A percentile compares a stretch with the other conserved stretches of the same genome.
These are phyloP conservation scores for Chamaedrilus cognettii DNA, from an alignment of 2,888 invertebrate species.

Conservation along the genomic window DNA sequence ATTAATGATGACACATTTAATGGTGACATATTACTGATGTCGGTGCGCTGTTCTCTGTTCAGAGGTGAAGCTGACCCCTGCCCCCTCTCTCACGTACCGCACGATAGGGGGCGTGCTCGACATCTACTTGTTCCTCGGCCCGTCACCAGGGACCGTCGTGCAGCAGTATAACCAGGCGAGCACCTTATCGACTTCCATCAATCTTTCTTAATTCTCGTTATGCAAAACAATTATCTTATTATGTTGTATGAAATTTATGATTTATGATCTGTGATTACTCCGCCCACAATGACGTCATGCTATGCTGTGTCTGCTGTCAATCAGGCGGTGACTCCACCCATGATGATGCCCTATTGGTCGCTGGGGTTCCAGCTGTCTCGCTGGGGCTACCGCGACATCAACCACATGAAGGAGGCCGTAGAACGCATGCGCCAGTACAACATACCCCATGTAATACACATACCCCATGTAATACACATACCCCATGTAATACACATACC, in stretches of 20 bases:
- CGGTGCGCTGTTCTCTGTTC: too few species aligned
- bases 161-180: slow-evolving; percentile 54
- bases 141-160: slow-evolving; percentile 67
- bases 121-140: slow-evolving; percentile 77
- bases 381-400: slow-evolving; percentile 37
- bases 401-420: slow-evolving; percentile 44
- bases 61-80: slow-evolving; percentile 24
- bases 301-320: too few species aligned
- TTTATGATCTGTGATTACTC: too few species aligned
- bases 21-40: neutral
- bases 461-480: too few species aligned
- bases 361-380: slow-evolving; percentile 52
- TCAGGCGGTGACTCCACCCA: slow-evolving; percentile 47
- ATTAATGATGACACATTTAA: too few species aligned
- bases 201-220: neutral
- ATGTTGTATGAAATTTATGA: too few species aligned
- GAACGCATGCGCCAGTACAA: slow-evolving; percentile 50
- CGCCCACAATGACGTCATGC: too few species aligned
- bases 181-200: too few species aligned
- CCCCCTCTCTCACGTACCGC: slow-evolving; percentile 61
- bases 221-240: neutral
- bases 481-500: too few species aligned
- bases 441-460: slow-evolving; percentile 56
- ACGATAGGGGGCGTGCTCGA: slow-evolving; percentile 81
- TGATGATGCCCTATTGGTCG: slow-evolving; percentile 52